Evolutionary conservation across 2,113 vertebrate genomes (phyloP), one percentile per base, ranked within the genome.

Genomic region (Menidia beryllina): DNA sequence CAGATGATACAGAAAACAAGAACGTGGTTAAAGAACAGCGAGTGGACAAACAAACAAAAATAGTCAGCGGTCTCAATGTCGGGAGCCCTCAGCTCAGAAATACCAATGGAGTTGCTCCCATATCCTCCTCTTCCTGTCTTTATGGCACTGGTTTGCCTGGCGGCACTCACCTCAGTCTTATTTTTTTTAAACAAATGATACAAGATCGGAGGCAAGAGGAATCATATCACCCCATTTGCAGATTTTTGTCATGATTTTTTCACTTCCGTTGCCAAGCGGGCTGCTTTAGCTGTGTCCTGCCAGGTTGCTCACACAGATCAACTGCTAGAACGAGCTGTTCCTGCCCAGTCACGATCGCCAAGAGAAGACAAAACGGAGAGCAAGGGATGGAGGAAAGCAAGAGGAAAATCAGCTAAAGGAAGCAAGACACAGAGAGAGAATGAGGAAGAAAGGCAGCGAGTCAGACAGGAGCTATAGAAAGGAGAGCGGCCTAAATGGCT

Each of bases 401-500:
- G 57, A 36, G 67, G 24, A 45, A 45, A 77, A 17, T 70, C 55
- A 75, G 75, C 51, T n/a, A 60, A 47, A 60, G 59, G 49, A 43
- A 66, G 55, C 15, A 55, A 36, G 45, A 49, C 25, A 54, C 30
- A 62, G 25, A 21, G 49, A 60, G 6, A 15, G 36, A 50, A 20
- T 12, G 55, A 61, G 47, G 53, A 21, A 41, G 61, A 19, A 49
- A 34, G 30, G 10, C 38, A 14, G 14, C 41, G 19, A 45, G 19
- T 45, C 41, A 45, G 63, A 48, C 17, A 52, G 71, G 4, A n/a
- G 57, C 75, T 65, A 58, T 23, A 25, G 15, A 38, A 76, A 69
- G 64, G 10, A 63, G 69, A 68, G 81, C 54, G 73, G 48, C 38
- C 43, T 63, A 84, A 91, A 91, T 89, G 82, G 71, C 11, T 86